Base-by-base conservation (phyloP, 2,888 invertebrate species). In the Napeogenes inachia region DNA sequence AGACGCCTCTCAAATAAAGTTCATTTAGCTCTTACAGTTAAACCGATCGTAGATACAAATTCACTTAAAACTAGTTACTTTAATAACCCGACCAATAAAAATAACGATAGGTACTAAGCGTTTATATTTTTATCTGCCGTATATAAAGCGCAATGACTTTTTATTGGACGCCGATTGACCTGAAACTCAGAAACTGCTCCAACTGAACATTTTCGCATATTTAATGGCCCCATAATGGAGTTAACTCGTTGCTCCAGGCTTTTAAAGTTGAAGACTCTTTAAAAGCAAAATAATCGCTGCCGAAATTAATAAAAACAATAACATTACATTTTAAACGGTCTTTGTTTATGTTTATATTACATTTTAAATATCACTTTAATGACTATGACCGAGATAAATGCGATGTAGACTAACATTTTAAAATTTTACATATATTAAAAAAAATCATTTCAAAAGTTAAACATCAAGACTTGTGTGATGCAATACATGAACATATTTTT, bases 221-320 rank as follows among this genome's bases (percentile, higher is more conserved):
- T 69, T 66, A 66, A 69, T 69, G 62, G 61, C 59, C 30, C 47
- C 58, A 60, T 69, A 70, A 68, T 69, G 68, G 69, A 70, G 63
- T 70, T 70, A 63, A 54, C 68, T 68, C 65, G 65, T 66, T 66
- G 63, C 65, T 59, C 59, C 53, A 53, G 56, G 56, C 64, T 63
- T 68, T 68, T 64, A 66, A 61, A 62, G 56, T 63, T 68, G 61
- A 59, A 63, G 60, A 63, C 42, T n/a, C 50, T 60, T 64, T 66
- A 62, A 57, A 66, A 61, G 64, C 61, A 60, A 60, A 61, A 61
- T 63, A 61, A 61, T 62, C 57, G 57, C 59, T 42, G 54, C 55
- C 38, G 50, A 58, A 66, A 68, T 68, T 61, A 68, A 68, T 64
- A 68, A 63, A 64, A 66, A 64, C 61, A 66, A 63, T 62, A 59